Percentiles rank a stretch among this genome's conserved stretches.
These are phyloP conservation scores for Ormyrus labotus DNA, from an alignment of 2,888 invertebrate genomes.

Conservation along the genomic window DNA sequence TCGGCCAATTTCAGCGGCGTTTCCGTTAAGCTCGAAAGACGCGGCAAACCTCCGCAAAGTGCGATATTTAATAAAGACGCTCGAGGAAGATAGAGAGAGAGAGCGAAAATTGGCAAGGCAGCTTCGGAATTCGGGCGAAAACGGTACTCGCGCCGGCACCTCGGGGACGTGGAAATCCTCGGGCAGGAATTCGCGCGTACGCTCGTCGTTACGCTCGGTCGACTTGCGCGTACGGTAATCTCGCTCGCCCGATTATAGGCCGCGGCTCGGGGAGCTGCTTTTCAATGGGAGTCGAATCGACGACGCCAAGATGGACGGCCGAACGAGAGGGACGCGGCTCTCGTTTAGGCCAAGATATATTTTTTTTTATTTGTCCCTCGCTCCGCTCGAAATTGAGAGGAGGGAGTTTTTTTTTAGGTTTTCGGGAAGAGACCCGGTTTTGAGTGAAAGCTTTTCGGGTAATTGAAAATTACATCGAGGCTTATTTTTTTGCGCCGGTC, in stretches of 20 bases:
- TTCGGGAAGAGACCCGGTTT: too few relatives aligned
- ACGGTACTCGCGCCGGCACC: slow-evolving; percentile 32
- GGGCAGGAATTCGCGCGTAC: slow-evolving; percentile 32
- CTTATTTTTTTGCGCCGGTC: too few relatives aligned
- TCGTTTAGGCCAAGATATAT: too few relatives aligned
- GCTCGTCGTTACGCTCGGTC: neutral
- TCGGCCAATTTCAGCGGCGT: neutral
- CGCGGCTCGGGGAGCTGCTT: neutral
- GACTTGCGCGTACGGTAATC: neutral
- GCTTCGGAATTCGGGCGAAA: slow-evolving; percentile 44
- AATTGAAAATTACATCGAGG: too few relatives aligned
- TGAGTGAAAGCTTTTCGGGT: too few relatives aligned
- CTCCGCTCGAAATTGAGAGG: too few relatives aligned
- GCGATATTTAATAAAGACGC: neutral
- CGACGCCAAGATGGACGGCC: neutral
- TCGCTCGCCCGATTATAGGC: too few relatives aligned
- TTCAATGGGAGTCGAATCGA: neutral
- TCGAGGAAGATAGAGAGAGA: neutral
- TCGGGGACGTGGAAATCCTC: slow-evolving; percentile 26
- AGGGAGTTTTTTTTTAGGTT: too few relatives aligned
- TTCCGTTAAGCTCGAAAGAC: neutral
- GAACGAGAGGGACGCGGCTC: neutral
- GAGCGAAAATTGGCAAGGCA: slow-evolving; percentile 33
- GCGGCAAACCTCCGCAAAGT: neutral
- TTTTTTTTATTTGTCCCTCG: too few relatives aligned